Conservation (phyloP, 1,140 invertebrate species). For the Drosophila bipectinata region DNA sequence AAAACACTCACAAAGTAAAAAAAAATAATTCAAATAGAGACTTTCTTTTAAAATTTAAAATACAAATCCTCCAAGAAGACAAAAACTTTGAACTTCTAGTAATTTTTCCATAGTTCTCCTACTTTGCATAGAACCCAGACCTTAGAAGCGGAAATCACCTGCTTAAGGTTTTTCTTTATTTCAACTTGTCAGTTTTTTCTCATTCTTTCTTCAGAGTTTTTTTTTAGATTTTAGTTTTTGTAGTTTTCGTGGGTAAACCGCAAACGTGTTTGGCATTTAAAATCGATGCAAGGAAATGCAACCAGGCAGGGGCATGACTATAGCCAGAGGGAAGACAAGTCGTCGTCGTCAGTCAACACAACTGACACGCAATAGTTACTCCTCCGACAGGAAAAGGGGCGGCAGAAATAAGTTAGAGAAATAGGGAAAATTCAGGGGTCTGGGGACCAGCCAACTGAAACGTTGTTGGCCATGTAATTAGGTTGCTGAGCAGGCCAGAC, state of each 20-base stretch:
- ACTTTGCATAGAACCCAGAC: slow-evolving; percentile 16
- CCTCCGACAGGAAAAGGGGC: slow-evolving; percentile 3
- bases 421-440: slow-evolving; percentile 17
- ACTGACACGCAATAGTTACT: slow-evolving; percentile 56
- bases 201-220: slow-evolving; percentile 4
- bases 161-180: slow-evolving; percentile 41
- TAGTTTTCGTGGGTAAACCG: slow-evolving; percentile 39
- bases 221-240: slow-evolving; percentile 1
- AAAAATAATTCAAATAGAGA: neutral
- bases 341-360: slow-evolving; percentile 53
- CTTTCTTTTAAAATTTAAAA: slow-evolving; percentile 1
- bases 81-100: no score
- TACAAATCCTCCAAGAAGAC: no score
- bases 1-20: neutral
- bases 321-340: slow-evolving; percentile 8
- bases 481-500: slow-evolving; percentile 46
- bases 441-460: slow-evolving; percentile 35
- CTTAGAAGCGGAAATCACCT: slow-evolving; percentile 50
- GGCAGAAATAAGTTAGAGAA: slow-evolving; percentile 15
- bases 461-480: slow-evolving; percentile 50
- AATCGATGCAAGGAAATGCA: slow-evolving; percentile 49
- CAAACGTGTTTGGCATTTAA: slow-evolving; percentile 58
- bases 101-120: neutral
- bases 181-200: slow-evolving; percentile 44
- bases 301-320: neutral